Evolutionary conservation across 1,140 invertebrate species (phyloP), one percentile per base, ranked within the genome.

Genomic region (Mycetomoellerius zeteki): DNA sequence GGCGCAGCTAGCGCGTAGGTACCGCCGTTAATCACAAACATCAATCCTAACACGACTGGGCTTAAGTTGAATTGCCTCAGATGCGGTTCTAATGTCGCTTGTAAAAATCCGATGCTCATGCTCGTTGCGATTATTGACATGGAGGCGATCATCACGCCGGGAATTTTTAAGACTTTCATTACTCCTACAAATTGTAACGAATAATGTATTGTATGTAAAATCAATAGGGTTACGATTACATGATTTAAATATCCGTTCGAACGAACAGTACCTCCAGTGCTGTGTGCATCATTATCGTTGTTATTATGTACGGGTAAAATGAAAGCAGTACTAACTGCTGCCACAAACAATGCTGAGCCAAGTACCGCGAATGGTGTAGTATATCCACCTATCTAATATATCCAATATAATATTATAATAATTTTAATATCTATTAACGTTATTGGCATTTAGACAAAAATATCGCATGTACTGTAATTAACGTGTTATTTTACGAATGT

Each of bases 21-120:
- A 1, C 97, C 98, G 4, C 98, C 98, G 92, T 98, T 98, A 62
- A 99, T 97, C 19, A 99, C 96, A 93, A 99, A 99, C 96, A 98
- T 97, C 16, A 98, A 93, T 0, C 98, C 98, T 47, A 98, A 95
- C 10, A 98, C 92, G 8, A 98, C 96, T 0, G 98, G 97, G 21
- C 90, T 97, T 72, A 98, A 95, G 14, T 96, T 92, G 91, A 98
- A 97, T 94, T 97, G 96, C 88, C 98, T 93, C 14, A 98, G 93
- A 96, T 98, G 98, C 1, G 98, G 98, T 91, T 98, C 98, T 6
- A 98, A 94, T 0, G 97, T 98, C 0, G 98, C 98, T 92, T 97
- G 97, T 3, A 98, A 94, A 94, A 98, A 98, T 76, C 98, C 97
- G 60, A 98, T 98, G 90, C 97, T 98, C 95, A 97, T 96, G 80